Percentiles rank a stretch among this genome's conserved stretches.
These are phyloP conservation scores for Arothron firmamentum DNA, from an alignment of 2,113 vertebrate species.

Conservation along the genomic window DNA sequence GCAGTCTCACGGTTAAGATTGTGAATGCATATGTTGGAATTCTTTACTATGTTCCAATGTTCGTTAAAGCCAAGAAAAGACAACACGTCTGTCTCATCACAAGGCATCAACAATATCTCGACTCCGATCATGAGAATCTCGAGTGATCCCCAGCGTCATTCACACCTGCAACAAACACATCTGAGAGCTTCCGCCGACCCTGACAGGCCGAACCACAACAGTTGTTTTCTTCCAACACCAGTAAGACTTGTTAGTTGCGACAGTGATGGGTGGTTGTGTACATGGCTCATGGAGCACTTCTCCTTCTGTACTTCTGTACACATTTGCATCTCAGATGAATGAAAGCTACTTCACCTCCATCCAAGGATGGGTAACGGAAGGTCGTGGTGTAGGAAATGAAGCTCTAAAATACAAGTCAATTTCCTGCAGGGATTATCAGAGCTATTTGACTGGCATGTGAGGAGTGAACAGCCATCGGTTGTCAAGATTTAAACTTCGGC, in stretches of 20 bases:
- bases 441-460: conserved; percentile 62
- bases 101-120: too few relatives aligned
- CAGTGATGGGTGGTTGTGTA: too few relatives aligned
- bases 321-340: conserved; percentile 64
- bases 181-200: not conserved
- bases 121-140: too few relatives aligned
- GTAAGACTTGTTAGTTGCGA: conserved; percentile 25
- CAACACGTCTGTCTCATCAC: too few relatives aligned
- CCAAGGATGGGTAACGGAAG: conserved; percentile 58
- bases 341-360: conserved; percentile 65
- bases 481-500: conserved; percentile 72
- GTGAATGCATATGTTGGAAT: too few relatives aligned
- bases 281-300: conserved; percentile 29
- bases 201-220: conserved; percentile 10
- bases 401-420: conserved; percentile 65
- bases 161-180: conserved; percentile 1
- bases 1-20: too few relatives aligned
- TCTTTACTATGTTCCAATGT: too few relatives aligned
- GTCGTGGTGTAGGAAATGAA: conserved; percentile 53
- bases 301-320: conserved; percentile 28
- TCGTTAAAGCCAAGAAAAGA: too few relatives aligned
- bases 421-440: conserved; percentile 68
- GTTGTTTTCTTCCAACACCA: conserved; percentile 13
- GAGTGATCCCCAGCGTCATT: too few relatives aligned
- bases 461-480: conserved; percentile 61